A percentile compares a stretch with the other conserved stretches of the same genome.
These are phyloP conservation scores for Drosophila pallidifrons DNA, from an alignment of 1,140 invertebrate genomes.

Conservation along the genomic window DNA sequence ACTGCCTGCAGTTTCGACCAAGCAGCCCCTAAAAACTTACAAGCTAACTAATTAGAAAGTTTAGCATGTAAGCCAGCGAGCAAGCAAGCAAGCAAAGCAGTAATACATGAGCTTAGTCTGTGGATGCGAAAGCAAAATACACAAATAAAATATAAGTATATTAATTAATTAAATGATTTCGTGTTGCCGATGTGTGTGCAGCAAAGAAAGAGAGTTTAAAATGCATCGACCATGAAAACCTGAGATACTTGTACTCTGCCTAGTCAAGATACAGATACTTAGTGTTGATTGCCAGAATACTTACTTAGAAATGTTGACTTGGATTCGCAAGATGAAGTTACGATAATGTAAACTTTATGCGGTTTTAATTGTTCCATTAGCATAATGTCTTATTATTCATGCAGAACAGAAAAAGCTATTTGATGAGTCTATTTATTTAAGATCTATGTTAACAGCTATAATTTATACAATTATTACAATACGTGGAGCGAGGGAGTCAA, in stretches of 20 bases:
- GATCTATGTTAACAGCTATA: no score
- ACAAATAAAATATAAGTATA: constrained; percentile 38
- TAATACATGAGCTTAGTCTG: constrained; percentile 6
- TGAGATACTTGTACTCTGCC: constrained; percentile 28
- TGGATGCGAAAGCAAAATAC: constrained; percentile 69
- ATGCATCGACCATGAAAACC: constrained; percentile 73
- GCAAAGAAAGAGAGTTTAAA: constrained; percentile 71
- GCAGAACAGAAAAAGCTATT: background rate
- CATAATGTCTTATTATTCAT: background rate
- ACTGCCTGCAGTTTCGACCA: constrained; percentile 66
- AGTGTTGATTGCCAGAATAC: constrained; percentile 20
- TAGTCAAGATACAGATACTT: background rate
- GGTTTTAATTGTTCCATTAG: background rate
- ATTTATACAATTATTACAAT: no score
- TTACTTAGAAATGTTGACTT: constrained; percentile 3
- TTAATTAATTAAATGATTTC: constrained; percentile 76
- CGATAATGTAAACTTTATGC: constrained; percentile 3
- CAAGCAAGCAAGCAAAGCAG: constrained; percentile 16
- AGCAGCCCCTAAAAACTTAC: constrained; percentile 74
- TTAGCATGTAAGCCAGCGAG: constrained; percentile 38
- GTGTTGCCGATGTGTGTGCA: constrained; percentile 61
- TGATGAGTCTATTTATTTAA: background rate
- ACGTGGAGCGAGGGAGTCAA: no score
- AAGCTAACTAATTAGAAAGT: constrained; percentile 72
- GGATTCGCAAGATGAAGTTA: background rate